Evolutionary conservation across 2,888 invertebrate genomes (phyloP).

Genomic region (Papilio elwesi): DNA sequence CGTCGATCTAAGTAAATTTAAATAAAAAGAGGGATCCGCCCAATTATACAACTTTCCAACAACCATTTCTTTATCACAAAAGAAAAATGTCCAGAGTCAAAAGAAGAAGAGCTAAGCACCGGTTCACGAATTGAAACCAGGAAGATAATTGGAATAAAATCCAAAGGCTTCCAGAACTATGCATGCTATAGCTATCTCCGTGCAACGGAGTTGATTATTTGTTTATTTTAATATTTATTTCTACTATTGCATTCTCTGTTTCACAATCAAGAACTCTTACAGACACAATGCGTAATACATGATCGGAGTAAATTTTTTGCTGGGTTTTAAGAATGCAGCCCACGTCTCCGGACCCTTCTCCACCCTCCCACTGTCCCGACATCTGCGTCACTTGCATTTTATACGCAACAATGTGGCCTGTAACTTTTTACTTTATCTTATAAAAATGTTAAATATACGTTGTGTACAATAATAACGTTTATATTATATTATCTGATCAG

Average conservation of each 20-base stretch:
- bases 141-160: too few relatives aligned
- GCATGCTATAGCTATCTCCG: background rate
- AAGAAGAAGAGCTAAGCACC: too few relatives aligned
- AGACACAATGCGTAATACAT: background rate
- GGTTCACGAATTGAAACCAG: too few relatives aligned
- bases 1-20: too few relatives aligned
- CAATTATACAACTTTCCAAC: too few relatives aligned
- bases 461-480: background rate
- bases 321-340: constrained; percentile 66
- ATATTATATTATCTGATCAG: too few relatives aligned
- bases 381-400: constrained; percentile 70
- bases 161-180: too few relatives aligned
- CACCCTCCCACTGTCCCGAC: constrained; percentile 59
- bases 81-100: too few relatives aligned
- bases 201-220: background rate
- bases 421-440: constrained; percentile 7
- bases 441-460: constrained; percentile 10
- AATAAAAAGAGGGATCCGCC: too few relatives aligned
- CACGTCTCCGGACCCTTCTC: constrained; percentile 61
- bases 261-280: background rate
- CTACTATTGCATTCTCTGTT: background rate
- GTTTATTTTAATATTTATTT: background rate
- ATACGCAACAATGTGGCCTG: constrained; percentile 48
- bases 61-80: too few relatives aligned
- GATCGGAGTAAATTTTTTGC: constrained; percentile 62